Percentiles rank a stretch among this genome's conserved stretches.
Conservation (phyloP, 2,113 vertebrate species). For the Calyptommatus sinebrachiatus region DNA sequence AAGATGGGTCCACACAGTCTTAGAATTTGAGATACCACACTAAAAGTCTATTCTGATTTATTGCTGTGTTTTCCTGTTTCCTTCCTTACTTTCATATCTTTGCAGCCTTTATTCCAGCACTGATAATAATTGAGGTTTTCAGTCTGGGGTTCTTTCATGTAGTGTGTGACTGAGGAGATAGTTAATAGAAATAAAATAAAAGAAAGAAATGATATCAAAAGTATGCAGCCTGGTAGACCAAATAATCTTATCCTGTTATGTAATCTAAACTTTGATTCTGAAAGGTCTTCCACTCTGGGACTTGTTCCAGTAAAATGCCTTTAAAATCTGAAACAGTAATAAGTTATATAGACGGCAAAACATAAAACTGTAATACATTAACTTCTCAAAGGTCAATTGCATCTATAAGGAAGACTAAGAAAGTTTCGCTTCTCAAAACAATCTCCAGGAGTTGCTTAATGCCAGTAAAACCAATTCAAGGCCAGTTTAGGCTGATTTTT, state of each 20-base stretch:
- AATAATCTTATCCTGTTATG: background rate
- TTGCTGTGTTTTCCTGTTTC: too few species aligned
- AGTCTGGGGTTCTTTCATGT: too few species aligned
- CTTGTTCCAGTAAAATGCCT: background rate
- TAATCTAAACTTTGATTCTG: background rate
- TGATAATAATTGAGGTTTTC: too few species aligned
- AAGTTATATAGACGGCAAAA: background rate
- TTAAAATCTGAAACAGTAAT: background rate
- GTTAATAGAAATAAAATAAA: background rate
- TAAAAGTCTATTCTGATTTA: background rate
- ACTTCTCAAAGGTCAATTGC: constrained; percentile 7
- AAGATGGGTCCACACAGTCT: background rate
- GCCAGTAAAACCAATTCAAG: constrained; percentile 43
- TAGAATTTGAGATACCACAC: background rate
- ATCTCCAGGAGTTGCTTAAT: constrained; percentile 39
- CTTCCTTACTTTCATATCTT: too few species aligned
- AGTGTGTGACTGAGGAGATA: too few species aligned
- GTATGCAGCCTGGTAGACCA: background rate
- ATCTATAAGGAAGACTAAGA: constrained; percentile 31
- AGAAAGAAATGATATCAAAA: background rate
- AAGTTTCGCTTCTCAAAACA: constrained; percentile 46
- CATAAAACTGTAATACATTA: constrained; percentile 29
- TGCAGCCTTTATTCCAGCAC: too few species aligned
- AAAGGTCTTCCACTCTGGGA: background rate
- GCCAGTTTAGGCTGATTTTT: constrained; percentile 34